Conservation (phyloP, 2,113 vertebrate species). For the Callospermophilus lateralis region DNA sequence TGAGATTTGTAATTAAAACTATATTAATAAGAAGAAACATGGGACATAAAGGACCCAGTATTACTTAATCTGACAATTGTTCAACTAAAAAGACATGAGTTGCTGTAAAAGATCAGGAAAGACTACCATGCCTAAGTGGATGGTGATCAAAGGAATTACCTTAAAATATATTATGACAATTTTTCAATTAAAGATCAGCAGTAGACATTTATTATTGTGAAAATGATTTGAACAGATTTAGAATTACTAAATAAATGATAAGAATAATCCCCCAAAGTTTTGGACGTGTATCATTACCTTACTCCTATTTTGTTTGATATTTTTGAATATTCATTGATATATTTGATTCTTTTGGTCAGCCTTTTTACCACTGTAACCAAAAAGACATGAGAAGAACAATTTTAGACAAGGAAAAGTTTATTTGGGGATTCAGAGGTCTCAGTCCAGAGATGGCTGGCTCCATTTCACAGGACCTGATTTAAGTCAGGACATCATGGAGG, state of each 20-base stretch:
- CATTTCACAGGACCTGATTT: no score
- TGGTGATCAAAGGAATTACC: neutral
- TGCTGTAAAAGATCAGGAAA: neutral
- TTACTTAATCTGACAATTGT: neutral
- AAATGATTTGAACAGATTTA: conserved; percentile 12
- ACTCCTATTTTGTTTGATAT: conserved; percentile 3
- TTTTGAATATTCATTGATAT: conserved; percentile 1
- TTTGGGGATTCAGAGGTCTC: no score
- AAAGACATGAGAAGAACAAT: no score
- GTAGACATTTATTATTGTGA: neutral
- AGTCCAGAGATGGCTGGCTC: no score
- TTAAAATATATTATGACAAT: neutral
- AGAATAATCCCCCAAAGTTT: neutral
- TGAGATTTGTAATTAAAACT: conserved; percentile 42
- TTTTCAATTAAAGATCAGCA: neutral
- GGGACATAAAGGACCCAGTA: neutral
- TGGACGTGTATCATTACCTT: neutral
- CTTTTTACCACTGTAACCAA: no score
- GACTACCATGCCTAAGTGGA: neutral
- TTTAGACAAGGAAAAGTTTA: no score
- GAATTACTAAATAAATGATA: neutral
- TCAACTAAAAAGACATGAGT: neutral
- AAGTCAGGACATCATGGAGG: no score
- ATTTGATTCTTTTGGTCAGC: neutral
- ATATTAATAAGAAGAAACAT: conserved; percentile 42